phyloP scores from a whole-genome alignment of 2,888 invertebrate species.

The Euclidia mi region DNA sequence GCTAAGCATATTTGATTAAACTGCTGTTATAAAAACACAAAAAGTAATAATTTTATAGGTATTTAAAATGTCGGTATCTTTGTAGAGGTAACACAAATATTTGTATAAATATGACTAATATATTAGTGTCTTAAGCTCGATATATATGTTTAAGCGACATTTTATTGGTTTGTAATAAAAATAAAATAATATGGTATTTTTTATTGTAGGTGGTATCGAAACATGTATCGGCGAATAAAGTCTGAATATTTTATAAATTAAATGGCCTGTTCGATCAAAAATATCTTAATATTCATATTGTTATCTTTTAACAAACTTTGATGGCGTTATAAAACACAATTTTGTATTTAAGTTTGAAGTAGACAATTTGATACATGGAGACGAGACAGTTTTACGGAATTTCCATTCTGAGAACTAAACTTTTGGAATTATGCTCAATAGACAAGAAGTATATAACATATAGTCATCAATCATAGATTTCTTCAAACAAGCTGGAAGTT shows the following conservation, averaged over 20 bases:
- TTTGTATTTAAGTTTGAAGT: too few relatives aligned
- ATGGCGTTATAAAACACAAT: too few relatives aligned
- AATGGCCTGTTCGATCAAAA: background rate
- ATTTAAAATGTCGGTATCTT: constrained; percentile 22
- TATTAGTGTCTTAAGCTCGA: constrained; percentile 30
- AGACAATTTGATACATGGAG: too few relatives aligned
- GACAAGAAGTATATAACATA: too few relatives aligned
- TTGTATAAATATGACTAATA: constrained; percentile 21
- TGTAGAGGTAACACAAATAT: constrained; percentile 14
- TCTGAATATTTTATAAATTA: background rate
- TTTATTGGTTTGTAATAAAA: constrained; percentile 16
- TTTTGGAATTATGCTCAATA: too few relatives aligned
- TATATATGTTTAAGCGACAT: constrained; percentile 24
- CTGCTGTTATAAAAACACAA: constrained; percentile 4
- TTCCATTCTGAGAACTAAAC: too few relatives aligned
- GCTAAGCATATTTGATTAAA: constrained; percentile 35
- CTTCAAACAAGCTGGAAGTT: too few relatives aligned
- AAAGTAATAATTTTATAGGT: constrained; percentile 17
- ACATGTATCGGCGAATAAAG: constrained; percentile 7
- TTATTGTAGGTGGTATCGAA: constrained; percentile 7
- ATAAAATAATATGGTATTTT: constrained; percentile 14
- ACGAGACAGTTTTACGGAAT: too few relatives aligned
- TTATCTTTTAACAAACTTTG: too few relatives aligned
- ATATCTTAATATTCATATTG: too few relatives aligned
- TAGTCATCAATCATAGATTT: too few relatives aligned